A percentile compares a stretch with the other conserved stretches of the same genome.
phyloP scores from a whole-genome alignment of 2,113 vertebrate species.

The Calonectris borealis region DNA sequence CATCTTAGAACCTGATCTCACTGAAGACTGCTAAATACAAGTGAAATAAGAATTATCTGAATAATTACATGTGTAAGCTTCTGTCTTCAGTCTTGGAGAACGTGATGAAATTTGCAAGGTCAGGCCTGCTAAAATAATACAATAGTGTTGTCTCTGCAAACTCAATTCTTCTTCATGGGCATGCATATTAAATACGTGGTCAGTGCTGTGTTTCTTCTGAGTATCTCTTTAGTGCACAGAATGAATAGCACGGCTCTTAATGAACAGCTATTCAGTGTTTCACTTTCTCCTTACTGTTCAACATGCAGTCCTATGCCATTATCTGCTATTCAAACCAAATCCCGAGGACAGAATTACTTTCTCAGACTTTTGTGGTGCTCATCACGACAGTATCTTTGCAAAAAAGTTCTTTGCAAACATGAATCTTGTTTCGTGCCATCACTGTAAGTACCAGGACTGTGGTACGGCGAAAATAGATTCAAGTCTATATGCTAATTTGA shows the following conservation, averaged over 20 bases:
- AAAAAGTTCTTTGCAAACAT: not conserved
- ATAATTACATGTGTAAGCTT: not conserved
- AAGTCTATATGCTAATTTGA: constrained; percentile 25
- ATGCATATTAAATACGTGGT: constrained; percentile 58
- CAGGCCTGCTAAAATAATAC: constrained; percentile 33
- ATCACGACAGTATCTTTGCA: not conserved
- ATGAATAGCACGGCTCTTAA: constrained; percentile 32
- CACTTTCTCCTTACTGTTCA: constrained; percentile 58
- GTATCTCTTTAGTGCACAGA: constrained; percentile 36
- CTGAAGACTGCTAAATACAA: not conserved
- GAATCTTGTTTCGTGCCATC: not conserved
- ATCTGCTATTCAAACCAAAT: constrained; percentile 1
- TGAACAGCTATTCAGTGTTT: constrained; percentile 66
- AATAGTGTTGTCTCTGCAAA: constrained; percentile 39
- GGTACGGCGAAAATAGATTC: not conserved
- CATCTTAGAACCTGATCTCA: not conserved
- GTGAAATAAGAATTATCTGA: constrained; percentile 12
- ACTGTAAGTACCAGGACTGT: not conserved
- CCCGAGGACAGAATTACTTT: not conserved
- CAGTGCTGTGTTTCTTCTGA: constrained; percentile 50
- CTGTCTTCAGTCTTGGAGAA: constrained; percentile 16
- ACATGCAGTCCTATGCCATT: constrained; percentile 8
- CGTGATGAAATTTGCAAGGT: constrained; percentile 61
- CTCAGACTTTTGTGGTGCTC: not conserved
- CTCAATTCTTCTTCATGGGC: constrained; percentile 14